These are phyloP conservation scores for Cervus canadensis DNA, from an alignment of 2,113 vertebrate species.

Conservation along the genomic window DNA sequence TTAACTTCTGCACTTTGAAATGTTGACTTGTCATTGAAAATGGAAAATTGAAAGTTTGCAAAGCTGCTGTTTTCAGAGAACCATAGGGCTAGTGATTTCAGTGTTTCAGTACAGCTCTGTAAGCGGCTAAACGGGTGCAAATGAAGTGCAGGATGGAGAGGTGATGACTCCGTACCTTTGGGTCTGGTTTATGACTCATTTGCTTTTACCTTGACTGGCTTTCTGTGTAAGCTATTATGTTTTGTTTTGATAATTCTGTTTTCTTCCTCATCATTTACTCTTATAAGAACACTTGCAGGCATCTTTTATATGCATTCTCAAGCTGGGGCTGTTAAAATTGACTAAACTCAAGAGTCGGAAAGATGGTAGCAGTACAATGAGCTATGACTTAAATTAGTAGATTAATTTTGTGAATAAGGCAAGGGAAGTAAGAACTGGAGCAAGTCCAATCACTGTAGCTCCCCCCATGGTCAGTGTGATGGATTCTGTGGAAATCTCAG, in stretches of 20 bases:
- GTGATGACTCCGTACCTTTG: conserved; percentile 39
- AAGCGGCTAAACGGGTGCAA: conserved; percentile 23
- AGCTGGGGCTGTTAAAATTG: neutral
- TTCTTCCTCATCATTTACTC: neutral
- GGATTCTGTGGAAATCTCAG: neutral
- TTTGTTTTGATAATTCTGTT: neutral
- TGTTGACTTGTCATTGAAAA: conserved; percentile 86
- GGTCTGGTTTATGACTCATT: conserved; percentile 44
- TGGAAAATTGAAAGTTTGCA: conserved; percentile 72
- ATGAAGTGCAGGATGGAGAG: conserved; percentile 42
- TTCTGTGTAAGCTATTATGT: neutral
- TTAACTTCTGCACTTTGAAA: conserved; percentile 86
- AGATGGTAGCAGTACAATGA: neutral
- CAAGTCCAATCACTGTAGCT: neutral
- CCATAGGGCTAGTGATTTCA: conserved; percentile 62
- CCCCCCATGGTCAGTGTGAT: neutral
- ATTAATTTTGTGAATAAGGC: neutral
- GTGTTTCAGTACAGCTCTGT: conserved; percentile 45
- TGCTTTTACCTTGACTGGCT: conserved; percentile 26
- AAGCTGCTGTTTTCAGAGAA: conserved; percentile 56
- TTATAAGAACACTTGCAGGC: neutral
- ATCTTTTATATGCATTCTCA: neutral
- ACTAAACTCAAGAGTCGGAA: neutral
- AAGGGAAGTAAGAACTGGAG: neutral
- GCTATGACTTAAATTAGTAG: neutral